A percentile compares a stretch with the other conserved stretches of the same genome.
Evolutionary conservation across 2,113 vertebrate genomes (phyloP).

Genomic region (Tapirus terrestris): DNA sequence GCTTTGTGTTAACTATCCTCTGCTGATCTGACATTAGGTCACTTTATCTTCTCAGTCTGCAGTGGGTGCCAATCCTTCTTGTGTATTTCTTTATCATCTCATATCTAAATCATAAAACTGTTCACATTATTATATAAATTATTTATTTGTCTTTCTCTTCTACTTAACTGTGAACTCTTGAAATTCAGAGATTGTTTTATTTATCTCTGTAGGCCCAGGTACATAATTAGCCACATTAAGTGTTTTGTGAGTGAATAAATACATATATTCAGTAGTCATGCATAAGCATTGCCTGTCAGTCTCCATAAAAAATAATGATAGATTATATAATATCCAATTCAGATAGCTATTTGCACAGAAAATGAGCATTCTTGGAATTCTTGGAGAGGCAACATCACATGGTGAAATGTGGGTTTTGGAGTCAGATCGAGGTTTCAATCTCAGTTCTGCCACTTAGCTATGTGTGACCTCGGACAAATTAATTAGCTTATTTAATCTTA

Average conservation of each 20-base stretch:
- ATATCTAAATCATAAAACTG: slow-evolving; percentile 25
- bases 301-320: slow-evolving; percentile 18
- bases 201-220: neutral
- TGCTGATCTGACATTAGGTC: neutral
- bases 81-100: slow-evolving; percentile 21
- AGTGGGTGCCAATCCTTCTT: neutral
- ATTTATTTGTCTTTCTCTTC: slow-evolving; percentile 33
- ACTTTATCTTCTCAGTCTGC: neutral
- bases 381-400: neutral
- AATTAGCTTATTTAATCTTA: slow-evolving; percentile 16
- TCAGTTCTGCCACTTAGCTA: neutral
- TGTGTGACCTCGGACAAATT: slow-evolving; percentile 22
- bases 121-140: slow-evolving; percentile 20
- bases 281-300: neutral
- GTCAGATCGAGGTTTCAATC: neutral
- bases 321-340: neutral
- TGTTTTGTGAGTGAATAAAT: slow-evolving; percentile 55
- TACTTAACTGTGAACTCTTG: slow-evolving; percentile 37
- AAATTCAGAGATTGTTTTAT: slow-evolving; percentile 33
- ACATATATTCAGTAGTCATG: neutral
- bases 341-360: neutral
- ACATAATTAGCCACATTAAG: slow-evolving; percentile 26
- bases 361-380: neutral
- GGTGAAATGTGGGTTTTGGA: neutral
- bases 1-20: slow-evolving; percentile 14